Conservation (phyloP, 2,888 invertebrate genomes). For the Parnassius apollo region DNA sequence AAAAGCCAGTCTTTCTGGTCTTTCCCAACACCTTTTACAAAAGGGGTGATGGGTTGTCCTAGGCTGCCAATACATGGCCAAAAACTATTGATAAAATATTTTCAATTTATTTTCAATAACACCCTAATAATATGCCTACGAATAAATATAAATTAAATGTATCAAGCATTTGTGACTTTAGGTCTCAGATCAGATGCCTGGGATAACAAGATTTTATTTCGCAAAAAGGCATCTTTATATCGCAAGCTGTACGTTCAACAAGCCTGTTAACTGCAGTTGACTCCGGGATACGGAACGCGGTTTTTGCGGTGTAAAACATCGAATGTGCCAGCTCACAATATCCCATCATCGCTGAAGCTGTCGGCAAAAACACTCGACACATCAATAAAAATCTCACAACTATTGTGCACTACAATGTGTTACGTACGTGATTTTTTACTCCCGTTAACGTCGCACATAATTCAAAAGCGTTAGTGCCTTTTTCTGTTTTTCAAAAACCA, state of each 20-base stretch:
- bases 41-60: too few relatives aligned
- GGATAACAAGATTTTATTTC: slow-evolving; percentile 4
- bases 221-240: slow-evolving; percentile 6
- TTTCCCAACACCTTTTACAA: too few relatives aligned
- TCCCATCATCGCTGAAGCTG: slow-evolving; percentile 12
- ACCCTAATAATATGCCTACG: too few relatives aligned
- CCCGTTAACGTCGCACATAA: slow-evolving; percentile 16
- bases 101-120: too few relatives aligned
- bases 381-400: slow-evolving; percentile 23
- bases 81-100: too few relatives aligned
- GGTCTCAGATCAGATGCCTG: too few relatives aligned
- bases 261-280: not conserved
- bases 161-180: too few relatives aligned
- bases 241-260: slow-evolving; percentile 2
- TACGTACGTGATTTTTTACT: slow-evolving; percentile 10
- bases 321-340: slow-evolving; percentile 21
- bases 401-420: slow-evolving; percentile 21
- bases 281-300: slow-evolving; percentile 2
- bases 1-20: too few relatives aligned
- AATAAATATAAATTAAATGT: too few relatives aligned
- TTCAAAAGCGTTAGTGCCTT: slow-evolving; percentile 5
- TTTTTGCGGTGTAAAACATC: slow-evolving; percentile 24
- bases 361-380: slow-evolving; percentile 19
- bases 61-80: too few relatives aligned
- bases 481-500: slow-evolving; percentile 19